These are phyloP conservation scores for Gonatopus flavifemur DNA, from an alignment of 1,140 invertebrate genomes.

Conservation along the genomic window DNA sequence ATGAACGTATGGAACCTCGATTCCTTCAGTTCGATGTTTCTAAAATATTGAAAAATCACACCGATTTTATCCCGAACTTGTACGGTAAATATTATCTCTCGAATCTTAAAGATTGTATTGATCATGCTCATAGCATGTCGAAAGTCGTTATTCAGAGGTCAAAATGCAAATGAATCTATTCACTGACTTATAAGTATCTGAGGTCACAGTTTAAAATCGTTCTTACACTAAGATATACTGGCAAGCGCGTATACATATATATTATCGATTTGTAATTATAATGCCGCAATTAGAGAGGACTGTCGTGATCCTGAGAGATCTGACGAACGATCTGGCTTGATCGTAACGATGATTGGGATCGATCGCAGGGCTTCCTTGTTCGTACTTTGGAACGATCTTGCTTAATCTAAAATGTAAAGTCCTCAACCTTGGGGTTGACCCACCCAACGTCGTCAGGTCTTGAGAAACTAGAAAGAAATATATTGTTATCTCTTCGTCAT, in stretches of 20 bases:
- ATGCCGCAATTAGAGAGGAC: constrained; percentile 50
- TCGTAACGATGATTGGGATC: constrained; percentile 51
- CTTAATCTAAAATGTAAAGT: constrained; percentile 55
- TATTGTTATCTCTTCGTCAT: neutral
- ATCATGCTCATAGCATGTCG: too few relatives aligned
- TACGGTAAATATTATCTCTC: too few relatives aligned
- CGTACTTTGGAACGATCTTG: constrained; percentile 35
- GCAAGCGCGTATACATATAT: constrained; percentile 34
- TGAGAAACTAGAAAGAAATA: constrained; percentile 46
- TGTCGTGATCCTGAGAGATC: constrained; percentile 54
- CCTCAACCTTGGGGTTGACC: constrained; percentile 36
- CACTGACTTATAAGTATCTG: too few relatives aligned
- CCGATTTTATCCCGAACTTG: too few relatives aligned
- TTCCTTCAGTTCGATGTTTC: too few relatives aligned
- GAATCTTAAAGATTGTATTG: too few relatives aligned
- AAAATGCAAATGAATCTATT: too few relatives aligned
- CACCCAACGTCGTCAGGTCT: constrained; percentile 33
- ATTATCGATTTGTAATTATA: constrained; percentile 54
- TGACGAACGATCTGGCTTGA: constrained; percentile 42
- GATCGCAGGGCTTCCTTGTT: constrained; percentile 29
- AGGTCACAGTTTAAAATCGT: too few relatives aligned
- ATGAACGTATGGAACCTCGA: too few relatives aligned
- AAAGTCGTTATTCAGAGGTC: too few relatives aligned
- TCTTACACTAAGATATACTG: too few relatives aligned
- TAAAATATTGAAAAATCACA: too few relatives aligned